Conservation (phyloP, 2,888 invertebrate genomes). For the Scaeva pyrastri region DNA sequence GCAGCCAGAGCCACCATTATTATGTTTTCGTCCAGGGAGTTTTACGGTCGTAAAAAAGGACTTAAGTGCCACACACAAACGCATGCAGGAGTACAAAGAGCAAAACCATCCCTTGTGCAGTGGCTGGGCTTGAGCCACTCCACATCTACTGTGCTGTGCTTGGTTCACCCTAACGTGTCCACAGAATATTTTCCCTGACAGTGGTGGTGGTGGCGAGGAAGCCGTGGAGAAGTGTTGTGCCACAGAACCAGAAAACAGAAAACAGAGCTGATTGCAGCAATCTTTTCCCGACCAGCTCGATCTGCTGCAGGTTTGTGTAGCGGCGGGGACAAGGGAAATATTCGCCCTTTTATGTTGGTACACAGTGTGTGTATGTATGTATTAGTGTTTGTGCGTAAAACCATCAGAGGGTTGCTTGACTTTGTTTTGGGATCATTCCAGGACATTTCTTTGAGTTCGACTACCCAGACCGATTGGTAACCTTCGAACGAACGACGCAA, state of each 20-base stretch:
- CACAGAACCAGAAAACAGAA: constrained; percentile 34
- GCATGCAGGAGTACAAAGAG: constrained; percentile 64
- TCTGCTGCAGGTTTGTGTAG: constrained; percentile 52
- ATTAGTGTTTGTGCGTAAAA: constrained; percentile 41
- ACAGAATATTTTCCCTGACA: constrained; percentile 82
- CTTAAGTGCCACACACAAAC: constrained; percentile 64
- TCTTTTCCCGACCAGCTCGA: constrained; percentile 52
- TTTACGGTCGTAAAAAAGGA: constrained; percentile 72
- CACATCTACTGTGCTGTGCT: no score
- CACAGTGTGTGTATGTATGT: background rate
- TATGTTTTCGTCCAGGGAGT: constrained; percentile 67
- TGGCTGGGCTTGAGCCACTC: constrained; percentile 29
- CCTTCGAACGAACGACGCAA: constrained; percentile 66
- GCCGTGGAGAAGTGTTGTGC: constrained; percentile 40
- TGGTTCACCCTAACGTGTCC: constrained; percentile 82
- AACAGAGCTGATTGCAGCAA: constrained; percentile 60
- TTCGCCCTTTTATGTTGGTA: background rate
- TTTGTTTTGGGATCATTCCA: constrained; percentile 71
- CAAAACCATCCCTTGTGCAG: constrained; percentile 51
- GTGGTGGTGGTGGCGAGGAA: constrained; percentile 82
- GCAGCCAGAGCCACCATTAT: constrained; percentile 73
- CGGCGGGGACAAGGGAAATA: constrained; percentile 25
- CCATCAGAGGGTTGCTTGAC: constrained; percentile 56
- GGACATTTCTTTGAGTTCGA: constrained; percentile 68
- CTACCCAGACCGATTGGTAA: constrained; percentile 70